These are phyloP conservation scores for Actinia tenebrosa DNA, from an alignment of 64 coral and sea anemone species.

Conservation along the genomic window DNA sequence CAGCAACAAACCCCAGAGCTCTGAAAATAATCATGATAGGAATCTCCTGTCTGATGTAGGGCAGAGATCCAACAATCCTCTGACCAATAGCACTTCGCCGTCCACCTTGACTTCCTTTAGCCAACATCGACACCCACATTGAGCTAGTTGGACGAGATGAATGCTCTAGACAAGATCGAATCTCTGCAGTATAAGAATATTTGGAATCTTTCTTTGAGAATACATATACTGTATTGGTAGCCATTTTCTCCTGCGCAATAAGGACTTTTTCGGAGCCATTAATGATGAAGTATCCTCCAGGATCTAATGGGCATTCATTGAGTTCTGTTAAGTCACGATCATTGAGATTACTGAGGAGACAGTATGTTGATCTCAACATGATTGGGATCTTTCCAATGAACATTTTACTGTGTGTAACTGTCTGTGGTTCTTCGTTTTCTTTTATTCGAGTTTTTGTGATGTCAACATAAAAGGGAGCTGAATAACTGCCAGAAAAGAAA, in stretches of 20 bases:
- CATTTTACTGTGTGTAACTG: conserved; percentile 89
- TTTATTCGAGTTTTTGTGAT: conserved; percentile 95
- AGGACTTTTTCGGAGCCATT: conserved; percentile 99
- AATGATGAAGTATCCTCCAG: conserved; percentile 97
- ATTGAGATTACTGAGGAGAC: conserved; percentile 70
- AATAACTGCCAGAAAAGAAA: conserved; percentile 63
- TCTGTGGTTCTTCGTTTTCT: conserved; percentile 85
- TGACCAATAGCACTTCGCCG: conserved; percentile 96
- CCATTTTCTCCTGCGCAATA: conserved; percentile 99
- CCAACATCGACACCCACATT: conserved; percentile 99
- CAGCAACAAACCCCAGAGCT: conserved; percentile 98
- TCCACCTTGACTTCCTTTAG: conserved; percentile 88
- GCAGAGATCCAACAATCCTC: conserved; percentile 89
- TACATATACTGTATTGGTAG: conserved; percentile 97
- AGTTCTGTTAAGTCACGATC: conserved; percentile 99
- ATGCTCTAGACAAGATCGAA: conserved; percentile 92
- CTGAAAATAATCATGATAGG: conserved; percentile 99
- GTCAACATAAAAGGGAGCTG: conserved; percentile 96
- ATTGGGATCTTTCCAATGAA: conserved; percentile 99
- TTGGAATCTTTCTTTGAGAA: conserved; percentile 99
- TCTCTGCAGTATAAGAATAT: conserved; percentile 97
- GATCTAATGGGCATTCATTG: conserved; percentile 94
- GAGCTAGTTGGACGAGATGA: conserved; percentile 94
- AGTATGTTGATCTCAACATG: conserved; percentile 97
- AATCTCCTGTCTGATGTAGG: conserved; percentile 97